These are phyloP conservation scores for Liparis tanakae DNA, from an alignment of 2,797 vertebrate species.

Conservation along the genomic window DNA sequence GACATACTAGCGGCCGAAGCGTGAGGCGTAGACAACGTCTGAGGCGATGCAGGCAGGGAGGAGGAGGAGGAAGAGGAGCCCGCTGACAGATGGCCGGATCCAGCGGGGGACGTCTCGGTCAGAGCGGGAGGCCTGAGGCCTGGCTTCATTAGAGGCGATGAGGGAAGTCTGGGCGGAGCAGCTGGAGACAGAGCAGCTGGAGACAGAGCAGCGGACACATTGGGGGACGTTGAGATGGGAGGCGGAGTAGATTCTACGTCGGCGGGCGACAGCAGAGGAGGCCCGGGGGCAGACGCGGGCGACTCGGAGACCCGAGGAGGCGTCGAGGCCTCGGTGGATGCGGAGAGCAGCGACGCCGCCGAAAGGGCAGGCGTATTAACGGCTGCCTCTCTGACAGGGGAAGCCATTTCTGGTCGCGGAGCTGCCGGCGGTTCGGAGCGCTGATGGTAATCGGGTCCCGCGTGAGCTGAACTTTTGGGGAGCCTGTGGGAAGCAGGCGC, in stretches of 20 bases:
- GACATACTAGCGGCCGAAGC: constrained; percentile 38
- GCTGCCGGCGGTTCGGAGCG: constrained; percentile 63
- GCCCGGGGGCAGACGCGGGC: constrained; percentile 46
- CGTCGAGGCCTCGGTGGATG: constrained; percentile 50
- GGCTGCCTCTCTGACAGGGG: constrained; percentile 58
- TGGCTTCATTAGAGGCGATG: constrained; percentile 62
- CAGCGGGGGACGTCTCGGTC: constrained; percentile 47
- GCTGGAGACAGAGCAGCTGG: constrained; percentile 44
- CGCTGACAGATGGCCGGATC: constrained; percentile 45
- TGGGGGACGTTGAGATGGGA: constrained; percentile 59
- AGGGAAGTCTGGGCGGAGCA: constrained; percentile 64
- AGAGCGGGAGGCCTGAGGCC: constrained; percentile 56
- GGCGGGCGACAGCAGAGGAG: constrained; percentile 38
- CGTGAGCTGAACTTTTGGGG: constrained; percentile 55
- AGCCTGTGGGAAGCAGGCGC: constrained; percentile 60
- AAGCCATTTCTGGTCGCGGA: constrained; percentile 62
- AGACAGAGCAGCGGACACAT: constrained; percentile 43
- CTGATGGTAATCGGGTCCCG: constrained; percentile 67
- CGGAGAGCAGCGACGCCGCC: constrained; percentile 54
- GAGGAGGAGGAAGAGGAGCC: constrained; percentile 55
- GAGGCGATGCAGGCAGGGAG: constrained; percentile 50
- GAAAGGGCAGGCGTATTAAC: constrained; percentile 53
- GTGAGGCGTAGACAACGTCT: constrained; percentile 47
- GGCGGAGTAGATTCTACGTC: constrained; percentile 50
- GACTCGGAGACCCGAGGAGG: constrained; percentile 59